A percentile compares a stretch with the other conserved stretches of the same genome.
Conservation (phyloP, 2,888 invertebrate genomes). For the Cryptophagus acutangulus region DNA sequence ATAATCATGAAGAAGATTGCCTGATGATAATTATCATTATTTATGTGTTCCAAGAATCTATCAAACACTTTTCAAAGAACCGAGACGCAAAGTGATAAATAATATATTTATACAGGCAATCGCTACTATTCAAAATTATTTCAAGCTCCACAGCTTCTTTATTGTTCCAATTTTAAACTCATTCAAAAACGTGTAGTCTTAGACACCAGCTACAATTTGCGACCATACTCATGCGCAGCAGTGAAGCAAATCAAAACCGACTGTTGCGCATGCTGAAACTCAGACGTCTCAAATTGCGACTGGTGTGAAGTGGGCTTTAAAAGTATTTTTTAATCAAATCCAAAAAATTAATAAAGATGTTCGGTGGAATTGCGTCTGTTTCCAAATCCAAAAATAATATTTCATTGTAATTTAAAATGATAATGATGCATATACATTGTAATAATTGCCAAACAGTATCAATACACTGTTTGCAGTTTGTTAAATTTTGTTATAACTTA, state of each 20-base stretch:
- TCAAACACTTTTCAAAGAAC: constrained; percentile 38
- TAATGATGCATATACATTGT: constrained; percentile 4
- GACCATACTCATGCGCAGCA: too few species aligned
- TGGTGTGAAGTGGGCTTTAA: too few species aligned
- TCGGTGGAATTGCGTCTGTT: constrained; percentile 37
- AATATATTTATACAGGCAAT: constrained; percentile 43
- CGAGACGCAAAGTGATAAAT: constrained; percentile 44
- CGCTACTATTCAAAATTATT: constrained; percentile 35
- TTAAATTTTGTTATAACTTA: constrained; percentile 13
- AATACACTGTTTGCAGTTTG: constrained; percentile 21
- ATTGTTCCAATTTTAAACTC: constrained; percentile 16
- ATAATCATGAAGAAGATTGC: neutral
- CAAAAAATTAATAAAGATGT: constrained; percentile 21
- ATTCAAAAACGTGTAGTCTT: constrained; percentile 3
- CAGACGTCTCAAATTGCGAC: too few species aligned
- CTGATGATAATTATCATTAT: neutral
- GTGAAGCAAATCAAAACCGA: too few species aligned
- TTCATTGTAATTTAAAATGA: constrained; percentile 18
- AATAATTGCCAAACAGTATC: constrained; percentile 27
- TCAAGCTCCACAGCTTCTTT: constrained; percentile 34
- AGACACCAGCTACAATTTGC: too few species aligned
- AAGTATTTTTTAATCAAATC: too few species aligned
- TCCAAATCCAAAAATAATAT: constrained; percentile 25
- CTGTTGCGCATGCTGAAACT: too few species aligned
- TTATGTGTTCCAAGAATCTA: constrained; percentile 7